Evolutionary conservation across 2,797 vertebrate genomes (phyloP).

Genomic region (Carapus acus): DNA sequence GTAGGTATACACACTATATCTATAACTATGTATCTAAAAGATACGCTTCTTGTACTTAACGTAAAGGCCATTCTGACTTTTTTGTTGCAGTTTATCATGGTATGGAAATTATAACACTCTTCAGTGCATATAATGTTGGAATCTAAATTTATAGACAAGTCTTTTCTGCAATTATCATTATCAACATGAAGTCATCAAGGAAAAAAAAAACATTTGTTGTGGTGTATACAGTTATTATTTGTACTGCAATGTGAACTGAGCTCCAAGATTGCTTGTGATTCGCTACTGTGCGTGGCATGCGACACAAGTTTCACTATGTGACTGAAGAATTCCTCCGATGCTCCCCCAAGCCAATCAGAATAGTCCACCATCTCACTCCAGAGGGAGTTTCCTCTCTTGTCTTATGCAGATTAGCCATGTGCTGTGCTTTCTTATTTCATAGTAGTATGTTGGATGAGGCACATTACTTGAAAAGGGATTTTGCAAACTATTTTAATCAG

Average conservation of each 20-base stretch:
- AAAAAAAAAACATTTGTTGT: too few species aligned
- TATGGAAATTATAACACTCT: too few species aligned
- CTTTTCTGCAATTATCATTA: too few species aligned
- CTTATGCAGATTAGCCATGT: conserved; percentile 99
- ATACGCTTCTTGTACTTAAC: too few species aligned
- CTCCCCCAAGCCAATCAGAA: conserved; percentile 77
- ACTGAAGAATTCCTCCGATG: conserved; percentile 66
- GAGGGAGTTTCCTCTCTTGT: conserved; percentile 86
- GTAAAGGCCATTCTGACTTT: too few species aligned
- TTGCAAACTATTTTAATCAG: conserved; percentile 58
- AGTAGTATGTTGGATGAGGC: conserved; percentile 68
- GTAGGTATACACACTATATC: too few species aligned
- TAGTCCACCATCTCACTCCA: conserved; percentile 83
- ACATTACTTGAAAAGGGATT: conserved; percentile 79
- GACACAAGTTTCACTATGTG: conserved; percentile 61
- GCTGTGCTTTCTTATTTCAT: conserved; percentile 88
- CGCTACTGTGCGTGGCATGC: conserved; percentile 46
- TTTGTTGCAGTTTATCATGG: too few species aligned
- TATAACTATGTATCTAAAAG: too few species aligned
- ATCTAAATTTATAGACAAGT: too few species aligned
- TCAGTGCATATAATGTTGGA: too few species aligned
- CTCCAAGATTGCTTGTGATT: conserved; percentile 20
- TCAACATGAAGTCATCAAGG: too few species aligned
- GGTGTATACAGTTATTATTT: too few species aligned
- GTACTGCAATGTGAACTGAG: conserved; percentile 7